These are phyloP conservation scores for Trichonephila clavata DNA, from an alignment of 1,140 invertebrate species.

Conservation along the genomic window DNA sequence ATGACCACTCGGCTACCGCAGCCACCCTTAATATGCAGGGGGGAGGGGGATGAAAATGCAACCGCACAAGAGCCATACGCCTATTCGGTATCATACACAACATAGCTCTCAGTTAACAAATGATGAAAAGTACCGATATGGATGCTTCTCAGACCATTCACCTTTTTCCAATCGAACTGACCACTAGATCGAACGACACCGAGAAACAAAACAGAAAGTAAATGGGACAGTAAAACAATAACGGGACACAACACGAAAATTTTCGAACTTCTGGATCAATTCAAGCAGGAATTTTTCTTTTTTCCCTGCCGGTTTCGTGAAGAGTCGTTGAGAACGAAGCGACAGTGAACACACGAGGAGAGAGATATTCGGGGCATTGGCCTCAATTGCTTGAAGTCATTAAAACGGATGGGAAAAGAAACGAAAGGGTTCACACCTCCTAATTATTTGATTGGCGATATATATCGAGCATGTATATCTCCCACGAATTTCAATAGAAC, in stretches of 20 bases:
- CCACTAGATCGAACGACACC: background rate
- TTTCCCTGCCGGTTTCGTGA: background rate
- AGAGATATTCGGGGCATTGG: background rate
- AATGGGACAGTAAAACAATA: slow-evolving; percentile 3
- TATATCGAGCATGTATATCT: too few species aligned
- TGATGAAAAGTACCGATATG: background rate
- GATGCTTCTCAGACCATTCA: background rate
- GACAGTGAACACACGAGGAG: background rate
- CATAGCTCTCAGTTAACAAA: background rate
- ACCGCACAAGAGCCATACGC: too few species aligned
- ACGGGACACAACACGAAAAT: background rate
- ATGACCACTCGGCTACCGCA: too few species aligned
- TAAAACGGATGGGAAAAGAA: background rate
- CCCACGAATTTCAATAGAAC: too few species aligned
- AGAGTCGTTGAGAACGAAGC: background rate
- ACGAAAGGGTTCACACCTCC: background rate
- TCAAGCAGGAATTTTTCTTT: background rate
- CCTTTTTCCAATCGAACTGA: background rate
- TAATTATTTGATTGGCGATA: background rate
- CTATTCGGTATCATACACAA: background rate
- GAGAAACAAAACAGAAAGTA: background rate
- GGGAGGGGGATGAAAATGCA: too few species aligned
- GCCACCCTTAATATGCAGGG: too few species aligned
- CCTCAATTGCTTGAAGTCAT: background rate
- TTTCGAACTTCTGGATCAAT: slow-evolving; percentile 32